Evolutionary conservation across 1,140 invertebrate genomes (phyloP).

Genomic region (Zaprionus taronus): DNA sequence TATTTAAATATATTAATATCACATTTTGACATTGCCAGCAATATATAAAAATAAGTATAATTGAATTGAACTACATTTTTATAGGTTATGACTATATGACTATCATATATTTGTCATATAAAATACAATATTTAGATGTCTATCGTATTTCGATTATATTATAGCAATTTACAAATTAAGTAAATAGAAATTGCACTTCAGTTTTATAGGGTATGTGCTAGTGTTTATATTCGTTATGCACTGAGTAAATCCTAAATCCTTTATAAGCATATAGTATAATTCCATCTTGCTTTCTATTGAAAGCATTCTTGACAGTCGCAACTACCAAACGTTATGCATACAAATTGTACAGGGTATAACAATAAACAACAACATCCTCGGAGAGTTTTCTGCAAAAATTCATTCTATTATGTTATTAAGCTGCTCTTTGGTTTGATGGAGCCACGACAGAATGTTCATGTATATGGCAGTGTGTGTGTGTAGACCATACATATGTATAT

Average conservation of each 20-base stretch:
- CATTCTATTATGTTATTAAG: constrained; percentile 46
- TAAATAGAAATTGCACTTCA: background rate
- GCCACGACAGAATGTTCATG: constrained; percentile 22
- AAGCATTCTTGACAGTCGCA: background rate
- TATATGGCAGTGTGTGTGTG: background rate
- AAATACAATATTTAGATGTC: too few species aligned
- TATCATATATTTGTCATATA: too few species aligned
- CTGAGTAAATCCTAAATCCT: background rate
- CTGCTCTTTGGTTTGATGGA: constrained; percentile 34
- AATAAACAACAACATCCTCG: constrained; percentile 21
- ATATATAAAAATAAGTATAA: too few species aligned
- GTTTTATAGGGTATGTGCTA: background rate
- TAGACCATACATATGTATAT: background rate
- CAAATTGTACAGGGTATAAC: constrained; percentile 14
- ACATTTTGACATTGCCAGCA: too few species aligned
- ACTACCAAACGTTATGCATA: background rate
- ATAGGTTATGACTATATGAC: too few species aligned
- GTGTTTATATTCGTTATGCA: background rate
- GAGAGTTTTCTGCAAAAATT: constrained; percentile 33
- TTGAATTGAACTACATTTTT: too few species aligned
- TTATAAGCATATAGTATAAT: too few species aligned
- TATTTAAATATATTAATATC: too few species aligned
- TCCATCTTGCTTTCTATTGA: too few species aligned
- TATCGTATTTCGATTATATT: too few species aligned
- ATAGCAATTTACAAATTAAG: too few species aligned